A percentile compares a stretch with the other conserved stretches of the same genome.
phyloP scores from a whole-genome alignment of 2,113 vertebrate species.

The Otus sunia region DNA sequence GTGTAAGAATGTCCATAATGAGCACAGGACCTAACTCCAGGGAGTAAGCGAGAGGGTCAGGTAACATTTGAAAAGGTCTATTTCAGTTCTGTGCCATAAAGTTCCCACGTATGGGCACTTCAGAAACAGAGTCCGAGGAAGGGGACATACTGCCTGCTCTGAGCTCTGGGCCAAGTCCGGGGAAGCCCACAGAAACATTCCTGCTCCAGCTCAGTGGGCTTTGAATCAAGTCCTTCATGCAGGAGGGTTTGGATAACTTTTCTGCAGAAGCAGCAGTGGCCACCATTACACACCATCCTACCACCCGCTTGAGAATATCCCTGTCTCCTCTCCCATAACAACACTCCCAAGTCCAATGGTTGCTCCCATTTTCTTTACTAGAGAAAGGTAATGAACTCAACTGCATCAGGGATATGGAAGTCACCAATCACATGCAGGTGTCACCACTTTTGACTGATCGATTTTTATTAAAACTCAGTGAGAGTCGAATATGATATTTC shows the following conservation, averaged over 20 bases:
- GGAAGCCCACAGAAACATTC: not conserved
- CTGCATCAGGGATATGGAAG: not conserved
- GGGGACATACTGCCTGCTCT: not conserved
- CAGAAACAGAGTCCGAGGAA: not conserved
- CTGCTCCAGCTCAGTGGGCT: not conserved
- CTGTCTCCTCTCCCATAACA: not conserved
- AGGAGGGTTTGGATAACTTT: not conserved
- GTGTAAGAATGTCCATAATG: not conserved
- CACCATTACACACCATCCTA: not conserved
- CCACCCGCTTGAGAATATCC: not conserved
- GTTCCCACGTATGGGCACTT: not conserved
- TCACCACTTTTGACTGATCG: not conserved
- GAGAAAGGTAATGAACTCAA: not conserved
- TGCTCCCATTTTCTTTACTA: not conserved
- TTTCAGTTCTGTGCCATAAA: not conserved
- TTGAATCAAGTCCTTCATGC: not conserved
- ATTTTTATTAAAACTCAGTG: constrained; percentile 10
- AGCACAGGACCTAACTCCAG: not conserved
- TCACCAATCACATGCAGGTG: not conserved
- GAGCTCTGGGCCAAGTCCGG: not conserved
- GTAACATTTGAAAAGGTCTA: not conserved
- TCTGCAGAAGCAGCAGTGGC: not conserved
- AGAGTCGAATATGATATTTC: not conserved
- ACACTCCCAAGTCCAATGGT: not conserved
- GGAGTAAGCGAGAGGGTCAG: not conserved